A percentile compares a stretch with the other conserved stretches of the same genome.
Conservation (phyloP, 2,888 invertebrate species). For the Heliconius charithonia region DNA sequence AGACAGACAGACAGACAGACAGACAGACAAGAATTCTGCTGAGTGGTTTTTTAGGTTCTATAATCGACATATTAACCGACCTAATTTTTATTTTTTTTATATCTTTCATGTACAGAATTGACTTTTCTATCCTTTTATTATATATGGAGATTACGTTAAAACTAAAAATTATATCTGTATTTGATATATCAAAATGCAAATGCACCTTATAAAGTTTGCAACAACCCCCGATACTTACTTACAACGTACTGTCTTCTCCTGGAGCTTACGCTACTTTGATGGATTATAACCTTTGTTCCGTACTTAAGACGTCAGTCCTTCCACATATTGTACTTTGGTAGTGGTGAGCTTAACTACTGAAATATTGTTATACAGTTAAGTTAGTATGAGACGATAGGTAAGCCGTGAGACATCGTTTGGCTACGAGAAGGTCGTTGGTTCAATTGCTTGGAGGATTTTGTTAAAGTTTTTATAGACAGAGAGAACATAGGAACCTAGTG, state of each 20-base stretch:
- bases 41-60: too few relatives aligned
- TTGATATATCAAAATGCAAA: neutral
- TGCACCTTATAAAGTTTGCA: conserved; percentile 8
- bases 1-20: too few relatives aligned
- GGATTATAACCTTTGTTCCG: conserved; percentile 21
- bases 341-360: conserved; percentile 6
- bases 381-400: neutral
- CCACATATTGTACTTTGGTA: neutral
- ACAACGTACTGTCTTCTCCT: neutral
- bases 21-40: too few relatives aligned
- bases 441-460: too few relatives aligned
- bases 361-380: conserved; percentile 9
- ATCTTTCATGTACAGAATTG: too few relatives aligned
- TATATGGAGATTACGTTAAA: neutral
- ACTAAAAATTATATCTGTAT: neutral
- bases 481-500: neutral
- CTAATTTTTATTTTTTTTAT: too few relatives aligned
- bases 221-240: neutral
- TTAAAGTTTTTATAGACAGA: neutral
- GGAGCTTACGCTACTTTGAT: conserved; percentile 15
- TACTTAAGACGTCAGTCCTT: conserved; percentile 19
- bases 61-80: too few relatives aligned
- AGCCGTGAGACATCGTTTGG: too few relatives aligned
- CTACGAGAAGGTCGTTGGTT: too few relatives aligned
- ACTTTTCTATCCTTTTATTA: too few relatives aligned